phyloP scores from a whole-genome alignment of 1,140 invertebrate genomes.

The Zaprionus taronus region DNA sequence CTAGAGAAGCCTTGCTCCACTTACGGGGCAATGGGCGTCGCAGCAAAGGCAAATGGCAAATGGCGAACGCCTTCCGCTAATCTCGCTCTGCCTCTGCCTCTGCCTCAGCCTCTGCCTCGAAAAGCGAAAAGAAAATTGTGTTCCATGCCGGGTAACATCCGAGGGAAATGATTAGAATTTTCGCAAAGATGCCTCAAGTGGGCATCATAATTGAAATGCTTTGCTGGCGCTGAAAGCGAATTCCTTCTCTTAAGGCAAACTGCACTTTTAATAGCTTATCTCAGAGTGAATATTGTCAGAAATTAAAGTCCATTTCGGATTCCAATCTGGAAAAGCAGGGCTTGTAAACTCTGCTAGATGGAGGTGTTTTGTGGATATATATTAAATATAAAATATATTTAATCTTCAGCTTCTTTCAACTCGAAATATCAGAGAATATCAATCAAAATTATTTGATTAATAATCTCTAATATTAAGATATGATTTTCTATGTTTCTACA shows the following conservation, averaged over 20 bases:
- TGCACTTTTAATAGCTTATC: neutral
- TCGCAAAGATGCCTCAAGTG: neutral
- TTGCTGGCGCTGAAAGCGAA: neutral
- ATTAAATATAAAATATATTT: too few relatives aligned
- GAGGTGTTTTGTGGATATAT: too few relatives aligned
- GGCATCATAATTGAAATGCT: neutral
- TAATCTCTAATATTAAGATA: too few relatives aligned
- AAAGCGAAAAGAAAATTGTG: conserved; percentile 6
- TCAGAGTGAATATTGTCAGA: neutral
- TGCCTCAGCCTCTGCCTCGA: neutral
- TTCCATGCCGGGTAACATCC: conserved; percentile 8
- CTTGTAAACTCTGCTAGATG: too few relatives aligned
- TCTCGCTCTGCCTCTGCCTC: conserved; percentile 3
- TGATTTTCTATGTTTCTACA: too few relatives aligned
- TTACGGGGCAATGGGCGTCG: conserved; percentile 22
- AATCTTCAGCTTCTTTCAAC: too few relatives aligned
- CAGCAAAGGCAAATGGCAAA: conserved; percentile 12
- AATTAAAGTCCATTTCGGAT: too few relatives aligned
- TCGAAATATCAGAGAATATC: too few relatives aligned
- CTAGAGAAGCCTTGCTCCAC: conserved; percentile 46
- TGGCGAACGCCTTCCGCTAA: conserved; percentile 33
- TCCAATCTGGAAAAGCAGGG: too few relatives aligned
- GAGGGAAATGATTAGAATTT: conserved; percentile 13
- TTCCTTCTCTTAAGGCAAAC: neutral
- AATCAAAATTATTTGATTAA: too few relatives aligned